These are phyloP conservation scores for Campylorhamphus procurvoides DNA, from an alignment of 2,113 vertebrate species.

Conservation along the genomic window DNA sequence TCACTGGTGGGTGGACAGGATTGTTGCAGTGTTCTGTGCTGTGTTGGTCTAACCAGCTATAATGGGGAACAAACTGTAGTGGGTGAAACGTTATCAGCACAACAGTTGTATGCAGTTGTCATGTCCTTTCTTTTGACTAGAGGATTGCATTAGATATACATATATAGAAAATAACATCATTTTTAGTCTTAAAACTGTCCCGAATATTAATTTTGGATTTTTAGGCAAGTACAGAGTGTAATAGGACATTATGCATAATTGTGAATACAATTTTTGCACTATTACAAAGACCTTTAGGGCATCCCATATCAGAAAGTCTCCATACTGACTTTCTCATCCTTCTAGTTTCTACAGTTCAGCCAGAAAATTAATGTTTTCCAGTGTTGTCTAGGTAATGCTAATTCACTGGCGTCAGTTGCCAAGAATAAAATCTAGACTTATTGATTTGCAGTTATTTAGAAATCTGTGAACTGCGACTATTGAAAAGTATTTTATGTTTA, in stretches of 20 bases:
- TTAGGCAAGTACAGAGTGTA: not conserved
- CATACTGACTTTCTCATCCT: not conserved
- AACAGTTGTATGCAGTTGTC: not conserved
- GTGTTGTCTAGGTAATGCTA: not conserved
- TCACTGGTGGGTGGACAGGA: conserved; percentile 33
- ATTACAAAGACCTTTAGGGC: not conserved
- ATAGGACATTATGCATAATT: not conserved
- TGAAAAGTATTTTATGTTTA: not conserved
- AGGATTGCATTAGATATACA: not conserved
- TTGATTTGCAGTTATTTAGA: not conserved
- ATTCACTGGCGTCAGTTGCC: not conserved
- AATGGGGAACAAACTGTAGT: not conserved
- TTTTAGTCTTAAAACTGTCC: conserved; percentile 36
- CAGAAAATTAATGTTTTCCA: not conserved
- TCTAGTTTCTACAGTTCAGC: not conserved
- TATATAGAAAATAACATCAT: not conserved
- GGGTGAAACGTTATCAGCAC: not conserved
- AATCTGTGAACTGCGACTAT: not conserved
- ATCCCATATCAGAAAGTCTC: not conserved
- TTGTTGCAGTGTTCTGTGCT: not conserved
- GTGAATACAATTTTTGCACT: not conserved
- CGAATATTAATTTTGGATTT: conserved; percentile 23
- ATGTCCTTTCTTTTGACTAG: not conserved
- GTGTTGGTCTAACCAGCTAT: not conserved
- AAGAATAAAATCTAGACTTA: not conserved